These are phyloP conservation scores for Manis pentadactyla DNA, from an alignment of 2,797 vertebrate genomes.

Conservation along the genomic window DNA sequence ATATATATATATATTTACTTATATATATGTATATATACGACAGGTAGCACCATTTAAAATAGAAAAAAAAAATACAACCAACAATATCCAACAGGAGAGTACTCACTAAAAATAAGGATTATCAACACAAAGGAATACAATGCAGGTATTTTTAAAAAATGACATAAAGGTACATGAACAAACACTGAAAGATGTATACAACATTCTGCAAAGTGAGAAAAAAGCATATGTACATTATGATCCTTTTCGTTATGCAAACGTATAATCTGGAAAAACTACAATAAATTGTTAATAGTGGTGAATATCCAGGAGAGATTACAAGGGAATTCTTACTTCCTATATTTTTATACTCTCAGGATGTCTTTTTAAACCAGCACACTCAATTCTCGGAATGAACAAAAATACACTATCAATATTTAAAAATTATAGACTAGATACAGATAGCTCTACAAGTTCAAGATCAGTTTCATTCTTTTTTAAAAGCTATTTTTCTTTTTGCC, in stretches of 20 bases:
- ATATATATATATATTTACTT: neutral
- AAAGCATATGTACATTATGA: neutral
- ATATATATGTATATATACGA: neutral
- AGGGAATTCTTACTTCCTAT: neutral
- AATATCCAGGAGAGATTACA: neutral
- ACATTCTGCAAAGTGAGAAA: neutral
- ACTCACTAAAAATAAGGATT: neutral
- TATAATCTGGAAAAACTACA: neutral
- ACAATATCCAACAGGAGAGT: neutral
- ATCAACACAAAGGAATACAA: neutral
- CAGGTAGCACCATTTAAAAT: neutral
- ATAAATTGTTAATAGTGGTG: neutral
- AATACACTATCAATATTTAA: neutral
- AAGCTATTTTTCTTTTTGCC: neutral
- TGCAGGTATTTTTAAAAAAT: neutral
- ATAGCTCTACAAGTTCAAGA: neutral
- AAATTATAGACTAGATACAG: neutral
- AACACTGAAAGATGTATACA: neutral
- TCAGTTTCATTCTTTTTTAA: conserved; percentile 32
- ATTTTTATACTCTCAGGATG: neutral
- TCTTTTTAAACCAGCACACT: neutral
- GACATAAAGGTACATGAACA: neutral
- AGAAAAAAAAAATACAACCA: neutral
- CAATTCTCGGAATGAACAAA: conserved; percentile 28
- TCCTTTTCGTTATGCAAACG: neutral